Percentiles rank a stretch among this genome's conserved stretches.
Evolutionary conservation across 2,888 invertebrate genomes (phyloP).

Genomic region (Drosophila rubida): DNA sequence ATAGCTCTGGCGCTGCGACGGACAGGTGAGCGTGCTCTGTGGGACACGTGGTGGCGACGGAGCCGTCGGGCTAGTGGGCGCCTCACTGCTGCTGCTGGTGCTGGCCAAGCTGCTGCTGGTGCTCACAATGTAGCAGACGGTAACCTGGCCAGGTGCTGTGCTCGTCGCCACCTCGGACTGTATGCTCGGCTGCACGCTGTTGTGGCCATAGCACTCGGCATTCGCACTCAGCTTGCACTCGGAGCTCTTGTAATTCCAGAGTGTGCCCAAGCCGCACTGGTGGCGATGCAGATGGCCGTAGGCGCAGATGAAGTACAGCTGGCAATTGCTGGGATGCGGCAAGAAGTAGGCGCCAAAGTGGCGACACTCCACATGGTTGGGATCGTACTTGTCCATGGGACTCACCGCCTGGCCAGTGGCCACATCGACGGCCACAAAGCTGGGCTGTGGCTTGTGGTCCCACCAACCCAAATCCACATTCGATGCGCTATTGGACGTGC

Average conservation of each 20-base stretch:
- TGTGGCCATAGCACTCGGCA: conserved; percentile 65
- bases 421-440: conserved; percentile 72
- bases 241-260: conserved; percentile 76
- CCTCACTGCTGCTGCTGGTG: conserved; percentile 28
- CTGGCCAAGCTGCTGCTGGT: conserved; percentile 14
- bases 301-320: conserved; percentile 81
- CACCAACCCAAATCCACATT: conserved; percentile 33
- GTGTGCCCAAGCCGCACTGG: conserved; percentile 76
- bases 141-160: conserved; percentile 42
- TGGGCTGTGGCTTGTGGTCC: conserved; percentile 50
- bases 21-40: conserved; percentile 63
- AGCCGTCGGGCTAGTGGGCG: conserved; percentile 20
- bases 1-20: conserved; percentile 72
- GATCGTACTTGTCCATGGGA: conserved; percentile 77
- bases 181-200: not conserved
- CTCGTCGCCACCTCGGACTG: conserved; percentile 5
- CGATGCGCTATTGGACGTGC: not conserved
- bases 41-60: conserved; percentile 41
- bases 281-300: conserved; percentile 81
- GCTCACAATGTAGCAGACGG: conserved; percentile 60
- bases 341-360: conserved; percentile 83
- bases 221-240: conserved; percentile 72
- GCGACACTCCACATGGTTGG: conserved; percentile 73
- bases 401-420: conserved; percentile 63
- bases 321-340: conserved; percentile 81